Base-by-base conservation (phyloP, 2,888 invertebrate species). In the Pterostichus niger region DNA sequence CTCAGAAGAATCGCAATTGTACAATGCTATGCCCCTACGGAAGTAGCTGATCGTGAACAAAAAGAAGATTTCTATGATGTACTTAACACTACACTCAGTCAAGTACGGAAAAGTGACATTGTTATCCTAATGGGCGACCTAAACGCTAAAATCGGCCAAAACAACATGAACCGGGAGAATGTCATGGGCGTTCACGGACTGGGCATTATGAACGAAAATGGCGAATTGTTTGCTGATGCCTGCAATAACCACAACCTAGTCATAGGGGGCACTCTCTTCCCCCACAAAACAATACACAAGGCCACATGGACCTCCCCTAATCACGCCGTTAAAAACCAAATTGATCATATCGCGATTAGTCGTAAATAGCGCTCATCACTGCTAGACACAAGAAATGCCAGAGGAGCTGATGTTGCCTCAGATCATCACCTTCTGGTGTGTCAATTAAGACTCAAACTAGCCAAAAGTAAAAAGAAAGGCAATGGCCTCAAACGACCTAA, bases 201-300 rank as follows among this genome's bases (percentile, higher is more conserved):
- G 0, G 64, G 64, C n/a, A 64, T 2, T 35, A 64, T 64, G 6
- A 64, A 64, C n/a, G 40, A 64, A 9, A 64, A 64, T n/a, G 64
- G 64, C 2, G 13, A 2, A 2, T 13, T n/a, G 13, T 84, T 85
- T 84, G 79, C 84, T 9, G 64, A 64, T n/a, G 13, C 35, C 13
- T 64, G n/a, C 31, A 31, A 17, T 33, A 79, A 84, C 35, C 59
- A 84, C 11, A 54, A 59, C 24, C 59, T 31, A 9, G 31, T 59
- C 2, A 59, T 59, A 3, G 49, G 31, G 5, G 49, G 73, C 40
- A 78, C 83, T 15, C 15, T 35, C 9, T 84, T 82, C 24, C 64
- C 81, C 1, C 68, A 84, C 13, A 84, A 84, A 77, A 13, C 24
- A 7, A 84, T 84, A n/a, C 84, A 84, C 56, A 84, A 81, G 52